Percentiles rank a stretch among this genome's conserved stretches.
These are phyloP conservation scores for Petrocephalus schoutedeni DNA, from an alignment of 2,797 vertebrate species.

Conservation along the genomic window DNA sequence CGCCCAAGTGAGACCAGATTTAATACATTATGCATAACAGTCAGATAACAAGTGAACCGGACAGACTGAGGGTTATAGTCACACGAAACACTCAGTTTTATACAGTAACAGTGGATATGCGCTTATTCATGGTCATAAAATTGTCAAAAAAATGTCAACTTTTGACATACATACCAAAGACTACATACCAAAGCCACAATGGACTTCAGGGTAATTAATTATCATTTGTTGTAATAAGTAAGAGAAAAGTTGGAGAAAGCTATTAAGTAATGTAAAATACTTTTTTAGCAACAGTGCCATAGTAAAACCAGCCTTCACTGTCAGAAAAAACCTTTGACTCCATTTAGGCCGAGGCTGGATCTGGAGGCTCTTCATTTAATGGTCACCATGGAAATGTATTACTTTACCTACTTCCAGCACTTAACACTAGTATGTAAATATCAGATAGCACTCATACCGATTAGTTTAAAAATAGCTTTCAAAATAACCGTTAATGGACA, in stretches of 20 bases:
- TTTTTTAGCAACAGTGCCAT: not conserved
- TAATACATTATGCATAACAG: slow-evolving; percentile 13
- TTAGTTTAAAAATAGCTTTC: not conserved
- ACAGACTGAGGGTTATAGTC: not conserved
- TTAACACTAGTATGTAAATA: not conserved
- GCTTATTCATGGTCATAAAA: not conserved
- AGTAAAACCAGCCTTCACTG: not conserved
- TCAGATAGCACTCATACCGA: not conserved
- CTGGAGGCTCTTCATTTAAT: not conserved
- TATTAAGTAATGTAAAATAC: not conserved
- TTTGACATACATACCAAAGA: not conserved
- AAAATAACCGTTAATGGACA: not conserved
- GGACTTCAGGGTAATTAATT: not conserved
- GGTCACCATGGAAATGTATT: not conserved
- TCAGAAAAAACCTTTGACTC: not conserved
- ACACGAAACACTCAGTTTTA: not conserved
- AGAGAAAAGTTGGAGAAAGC: not conserved
- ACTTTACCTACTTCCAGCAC: not conserved
- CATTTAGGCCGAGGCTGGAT: not conserved
- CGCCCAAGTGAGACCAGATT: not conserved
- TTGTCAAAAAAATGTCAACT: not conserved
- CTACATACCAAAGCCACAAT: not conserved
- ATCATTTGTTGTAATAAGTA: not conserved
- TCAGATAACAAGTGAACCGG: slow-evolving; percentile 1
- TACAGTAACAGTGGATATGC: not conserved